Percentiles rank a stretch among this genome's conserved stretches.
These are phyloP conservation scores for Heteropelma amictum DNA, from an alignment of 2,888 invertebrate genomes.

Conservation along the genomic window DNA sequence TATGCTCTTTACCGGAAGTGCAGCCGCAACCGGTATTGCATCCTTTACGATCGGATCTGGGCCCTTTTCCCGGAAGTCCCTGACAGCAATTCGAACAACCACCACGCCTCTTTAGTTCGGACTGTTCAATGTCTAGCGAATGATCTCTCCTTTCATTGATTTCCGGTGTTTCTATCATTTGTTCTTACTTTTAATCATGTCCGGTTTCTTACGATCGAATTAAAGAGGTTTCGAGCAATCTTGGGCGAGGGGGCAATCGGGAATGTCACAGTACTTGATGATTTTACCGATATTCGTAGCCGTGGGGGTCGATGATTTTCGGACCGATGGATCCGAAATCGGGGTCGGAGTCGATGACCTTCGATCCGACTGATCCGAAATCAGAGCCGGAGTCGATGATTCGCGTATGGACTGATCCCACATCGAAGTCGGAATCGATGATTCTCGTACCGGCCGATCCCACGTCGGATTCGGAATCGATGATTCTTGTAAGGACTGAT, in stretches of 20 bases:
- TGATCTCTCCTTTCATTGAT: not conserved
- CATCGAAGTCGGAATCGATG: too few relatives aligned
- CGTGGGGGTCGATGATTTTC: not conserved
- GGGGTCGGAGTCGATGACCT: too few relatives aligned
- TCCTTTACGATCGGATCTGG: not conserved
- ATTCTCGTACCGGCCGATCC: too few relatives aligned
- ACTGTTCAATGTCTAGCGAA: conserved; percentile 1
- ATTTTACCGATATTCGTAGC: conserved; percentile 50
- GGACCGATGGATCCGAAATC: not conserved
- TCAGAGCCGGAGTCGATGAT: too few relatives aligned
- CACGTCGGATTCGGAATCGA: too few relatives aligned
- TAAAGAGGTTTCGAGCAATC: not conserved
- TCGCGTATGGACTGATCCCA: too few relatives aligned
- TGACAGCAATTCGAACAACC: conserved; percentile 56
- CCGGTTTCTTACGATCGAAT: not conserved
- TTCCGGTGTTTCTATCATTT: conserved; percentile 27
- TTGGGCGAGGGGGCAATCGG: conserved; percentile 44
- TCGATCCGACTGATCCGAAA: too few relatives aligned
- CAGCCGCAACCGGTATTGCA: conserved; percentile 25
- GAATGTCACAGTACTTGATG: conserved; percentile 50
- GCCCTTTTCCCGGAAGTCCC: conserved; percentile 50
- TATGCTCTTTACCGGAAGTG: conserved; percentile 27
- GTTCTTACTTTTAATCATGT: conserved; percentile 1
- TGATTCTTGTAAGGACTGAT: too few relatives aligned
- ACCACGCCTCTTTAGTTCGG: conserved; percentile 20